A percentile compares a stretch with the other conserved stretches of the same genome.
Evolutionary conservation across 2,888 invertebrate species (phyloP).

Genomic region (Gymnocheta viridis): DNA sequence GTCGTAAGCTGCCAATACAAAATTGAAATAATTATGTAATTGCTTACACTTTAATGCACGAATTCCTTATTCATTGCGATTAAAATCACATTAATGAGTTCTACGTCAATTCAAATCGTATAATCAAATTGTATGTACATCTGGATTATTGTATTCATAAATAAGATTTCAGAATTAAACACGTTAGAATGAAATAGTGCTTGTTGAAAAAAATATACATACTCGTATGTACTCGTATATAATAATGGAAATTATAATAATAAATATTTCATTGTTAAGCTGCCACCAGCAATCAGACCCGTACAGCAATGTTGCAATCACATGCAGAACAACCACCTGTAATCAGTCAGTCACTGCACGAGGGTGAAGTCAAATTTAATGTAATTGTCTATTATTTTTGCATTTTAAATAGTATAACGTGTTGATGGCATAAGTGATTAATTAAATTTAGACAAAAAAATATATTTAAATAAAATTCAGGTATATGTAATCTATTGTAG

Average conservation of each 20-base stretch:
- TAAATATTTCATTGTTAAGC: conserved; percentile 22
- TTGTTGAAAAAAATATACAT: background rate
- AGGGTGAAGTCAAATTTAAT: conserved; percentile 51
- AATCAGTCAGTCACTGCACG: conserved; percentile 33
- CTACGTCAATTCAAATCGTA: conserved; percentile 23
- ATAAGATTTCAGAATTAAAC: background rate
- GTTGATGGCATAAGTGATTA: conserved; percentile 58
- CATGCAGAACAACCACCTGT: conserved; percentile 28
- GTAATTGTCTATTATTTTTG: conserved; percentile 37
- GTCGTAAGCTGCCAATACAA: background rate
- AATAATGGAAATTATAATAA: conserved; percentile 21
- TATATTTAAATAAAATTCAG: conserved; percentile 1
- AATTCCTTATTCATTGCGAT: background rate
- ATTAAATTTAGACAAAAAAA: conserved; percentile 44
- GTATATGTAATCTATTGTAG: conserved; percentile 33
- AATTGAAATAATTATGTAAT: conserved; percentile 3
- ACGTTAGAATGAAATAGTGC: background rate
- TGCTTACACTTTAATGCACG: conserved; percentile 6
- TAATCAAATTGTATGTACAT: background rate
- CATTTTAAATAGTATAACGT: conserved; percentile 34
- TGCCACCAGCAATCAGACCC: background rate
- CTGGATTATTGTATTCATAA: conserved; percentile 1
- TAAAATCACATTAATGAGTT: background rate
- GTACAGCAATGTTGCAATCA: background rate
- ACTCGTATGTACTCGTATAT: too few species aligned